Evolutionary conservation across 1,140 invertebrate genomes (phyloP).

Genomic region (Ruditapes philippinarum): DNA sequence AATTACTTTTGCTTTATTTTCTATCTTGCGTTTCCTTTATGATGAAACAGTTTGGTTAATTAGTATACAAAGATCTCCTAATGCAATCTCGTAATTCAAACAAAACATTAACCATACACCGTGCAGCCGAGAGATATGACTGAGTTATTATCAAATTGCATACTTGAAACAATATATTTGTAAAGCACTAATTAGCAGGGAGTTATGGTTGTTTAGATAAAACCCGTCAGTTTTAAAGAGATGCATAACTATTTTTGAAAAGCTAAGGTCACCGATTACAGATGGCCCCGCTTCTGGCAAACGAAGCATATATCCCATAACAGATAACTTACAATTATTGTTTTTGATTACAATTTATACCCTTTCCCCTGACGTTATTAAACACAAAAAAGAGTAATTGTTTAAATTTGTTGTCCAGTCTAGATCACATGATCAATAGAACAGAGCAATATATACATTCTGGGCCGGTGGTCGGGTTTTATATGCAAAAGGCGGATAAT

Average conservation of each 20-base stretch:
- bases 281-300: slow-evolving; percentile 54
- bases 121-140: not conserved
- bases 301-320: slow-evolving; percentile 11
- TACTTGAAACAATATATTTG: slow-evolving; percentile 57
- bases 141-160: not conserved
- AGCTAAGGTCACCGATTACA: slow-evolving; percentile 33
- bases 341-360: not conserved
- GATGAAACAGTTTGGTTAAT: not conserved
- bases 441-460: not conserved
- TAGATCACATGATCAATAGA: too few relatives aligned
- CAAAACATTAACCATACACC: slow-evolving; percentile 50
- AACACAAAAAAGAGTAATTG: too few relatives aligned
- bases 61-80: not conserved
- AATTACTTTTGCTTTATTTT: not conserved
- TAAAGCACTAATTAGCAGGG: slow-evolving; percentile 48
- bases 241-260: slow-evolving; percentile 51
- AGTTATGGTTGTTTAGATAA: slow-evolving; percentile 59
- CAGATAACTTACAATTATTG: slow-evolving; percentile 37
- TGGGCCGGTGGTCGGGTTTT: not conserved
- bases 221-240: slow-evolving; percentile 62
- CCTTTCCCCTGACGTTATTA: not conserved
- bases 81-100: slow-evolving; percentile 39
- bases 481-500: not conserved
- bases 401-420: too few relatives aligned
- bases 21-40: not conserved